A percentile compares a stretch with the other conserved stretches of the same genome.
phyloP scores from a whole-genome alignment of 2,888 invertebrate species.

The Saturnia japonica region DNA sequence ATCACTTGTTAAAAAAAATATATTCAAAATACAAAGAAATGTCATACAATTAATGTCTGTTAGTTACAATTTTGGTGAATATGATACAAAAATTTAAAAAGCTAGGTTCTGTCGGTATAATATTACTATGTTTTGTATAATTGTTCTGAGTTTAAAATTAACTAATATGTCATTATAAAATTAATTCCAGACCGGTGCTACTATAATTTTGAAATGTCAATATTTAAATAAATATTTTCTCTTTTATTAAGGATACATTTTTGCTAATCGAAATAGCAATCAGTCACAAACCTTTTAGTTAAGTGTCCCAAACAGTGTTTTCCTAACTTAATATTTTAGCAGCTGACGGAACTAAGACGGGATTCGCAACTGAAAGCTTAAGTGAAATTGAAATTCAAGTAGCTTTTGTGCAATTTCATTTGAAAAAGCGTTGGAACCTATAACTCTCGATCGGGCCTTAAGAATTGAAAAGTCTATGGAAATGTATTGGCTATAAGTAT shows the following conservation, averaged over 20 bases:
- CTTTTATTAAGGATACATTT: neutral
- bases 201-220: neutral
- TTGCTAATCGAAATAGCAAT: slow-evolving; percentile 16
- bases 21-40: too few species aligned
- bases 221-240: neutral
- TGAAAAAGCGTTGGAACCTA: slow-evolving; percentile 38
- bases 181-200: neutral
- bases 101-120: neutral
- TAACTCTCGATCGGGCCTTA: slow-evolving; percentile 33
- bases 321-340: slow-evolving; percentile 19
- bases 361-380: slow-evolving; percentile 41
- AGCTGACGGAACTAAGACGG: slow-evolving; percentile 32
- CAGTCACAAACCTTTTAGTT: slow-evolving; percentile 19
- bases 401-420: slow-evolving; percentile 42
- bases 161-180: neutral
- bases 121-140: neutral
- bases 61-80: neutral
- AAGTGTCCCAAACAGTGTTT: slow-evolving; percentile 16
- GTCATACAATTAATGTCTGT: too few species aligned
- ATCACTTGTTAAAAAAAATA: too few species aligned
- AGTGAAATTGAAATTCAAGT: slow-evolving; percentile 50
- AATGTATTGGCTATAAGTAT: slow-evolving; percentile 25
- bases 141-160: neutral
- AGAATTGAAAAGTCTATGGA: slow-evolving; percentile 35
- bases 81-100: neutral